Conservation (phyloP, 2,113 vertebrate genomes). For the Oreochromis niloticus region DNA sequence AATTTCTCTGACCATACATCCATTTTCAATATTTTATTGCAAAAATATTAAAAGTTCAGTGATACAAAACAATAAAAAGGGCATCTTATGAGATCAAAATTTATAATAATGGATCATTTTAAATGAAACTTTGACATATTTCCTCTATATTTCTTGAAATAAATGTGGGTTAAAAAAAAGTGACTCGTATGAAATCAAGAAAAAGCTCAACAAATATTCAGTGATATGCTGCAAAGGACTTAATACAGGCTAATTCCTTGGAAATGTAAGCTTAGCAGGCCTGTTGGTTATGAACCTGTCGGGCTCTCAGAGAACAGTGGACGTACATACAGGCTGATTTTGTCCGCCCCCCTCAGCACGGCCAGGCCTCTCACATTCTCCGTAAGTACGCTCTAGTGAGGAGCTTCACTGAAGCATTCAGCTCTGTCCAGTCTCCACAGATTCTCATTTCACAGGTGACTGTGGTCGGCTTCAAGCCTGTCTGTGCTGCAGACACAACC, state of each 20-base stretch:
- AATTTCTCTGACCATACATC: slow-evolving; percentile 38
- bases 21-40: slow-evolving; percentile 57
- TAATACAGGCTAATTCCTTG: slow-evolving; percentile 43
- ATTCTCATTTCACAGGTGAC: slow-evolving; percentile 77
- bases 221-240: slow-evolving; percentile 12
- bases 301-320: slow-evolving; percentile 54
- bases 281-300: slow-evolving; percentile 46
- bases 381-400: slow-evolving; percentile 57
- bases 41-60: slow-evolving; percentile 72
- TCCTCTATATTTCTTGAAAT: neutral
- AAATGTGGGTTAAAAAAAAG: slow-evolving; percentile 9
- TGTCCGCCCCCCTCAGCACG: slow-evolving; percentile 45
- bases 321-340: slow-evolving; percentile 45
- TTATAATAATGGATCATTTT: slow-evolving; percentile 49
- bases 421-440: slow-evolving; percentile 62
- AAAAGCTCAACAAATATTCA: slow-evolving; percentile 31
- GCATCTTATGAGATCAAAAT: slow-evolving; percentile 43
- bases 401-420: slow-evolving; percentile 60
- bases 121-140: slow-evolving; percentile 13
- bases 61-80: slow-evolving; percentile 68
- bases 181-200: slow-evolving; percentile 14
- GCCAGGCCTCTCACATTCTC: slow-evolving; percentile 62
- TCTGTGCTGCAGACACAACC: slow-evolving; percentile 56
- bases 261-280: slow-evolving; percentile 50
- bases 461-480: slow-evolving; percentile 66